Percentiles rank a stretch among this genome's conserved stretches.
These are phyloP conservation scores for Virgularia gustaviana DNA, from an alignment of 92 coral and sea anemone genomes.

Conservation along the genomic window DNA sequence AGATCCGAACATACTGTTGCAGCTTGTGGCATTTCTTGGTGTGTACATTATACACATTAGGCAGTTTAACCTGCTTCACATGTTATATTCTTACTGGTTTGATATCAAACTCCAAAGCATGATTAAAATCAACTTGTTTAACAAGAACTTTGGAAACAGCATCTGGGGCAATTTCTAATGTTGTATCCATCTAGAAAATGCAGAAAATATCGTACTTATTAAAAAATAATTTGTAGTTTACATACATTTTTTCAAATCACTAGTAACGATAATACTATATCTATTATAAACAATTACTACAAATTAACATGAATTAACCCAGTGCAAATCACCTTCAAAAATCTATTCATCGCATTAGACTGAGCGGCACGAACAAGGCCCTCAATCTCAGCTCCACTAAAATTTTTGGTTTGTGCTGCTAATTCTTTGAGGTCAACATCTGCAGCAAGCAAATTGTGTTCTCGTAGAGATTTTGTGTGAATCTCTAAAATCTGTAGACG, in stretches of 20 bases:
- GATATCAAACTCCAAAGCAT: slow-evolving; percentile 88
- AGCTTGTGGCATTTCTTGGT: neutral
- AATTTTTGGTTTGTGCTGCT: slow-evolving; percentile 93
- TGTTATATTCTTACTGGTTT: slow-evolving; percentile 65
- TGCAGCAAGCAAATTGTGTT: slow-evolving; percentile 66
- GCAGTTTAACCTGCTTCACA: neutral
- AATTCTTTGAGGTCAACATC: slow-evolving; percentile 80
- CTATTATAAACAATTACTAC: neutral
- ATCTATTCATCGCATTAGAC: slow-evolving; percentile 93
- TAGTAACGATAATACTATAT: too few species aligned
- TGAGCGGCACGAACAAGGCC: slow-evolving; percentile 97
- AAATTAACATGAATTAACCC: neutral
- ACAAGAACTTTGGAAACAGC: slow-evolving; percentile 77
- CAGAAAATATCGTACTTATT: too few species aligned
- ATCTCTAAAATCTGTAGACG: slow-evolving; percentile 91
- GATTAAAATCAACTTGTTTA: slow-evolving; percentile 73
- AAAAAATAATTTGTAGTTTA: too few species aligned
- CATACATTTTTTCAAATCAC: too few species aligned
- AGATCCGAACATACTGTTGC: too few species aligned
- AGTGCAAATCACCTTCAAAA: slow-evolving; percentile 67
- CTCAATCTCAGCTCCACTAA: slow-evolving; percentile 97
- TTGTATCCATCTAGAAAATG: slow-evolving; percentile 67
- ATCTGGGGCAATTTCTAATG: slow-evolving; percentile 89
- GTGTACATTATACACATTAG: neutral
- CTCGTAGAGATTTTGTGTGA: slow-evolving; percentile 84